A percentile compares a stretch with the other conserved stretches of the same genome.
These are phyloP conservation scores for Ctenicera cuprea DNA, from an alignment of 2,888 invertebrate genomes.

Conservation along the genomic window DNA sequence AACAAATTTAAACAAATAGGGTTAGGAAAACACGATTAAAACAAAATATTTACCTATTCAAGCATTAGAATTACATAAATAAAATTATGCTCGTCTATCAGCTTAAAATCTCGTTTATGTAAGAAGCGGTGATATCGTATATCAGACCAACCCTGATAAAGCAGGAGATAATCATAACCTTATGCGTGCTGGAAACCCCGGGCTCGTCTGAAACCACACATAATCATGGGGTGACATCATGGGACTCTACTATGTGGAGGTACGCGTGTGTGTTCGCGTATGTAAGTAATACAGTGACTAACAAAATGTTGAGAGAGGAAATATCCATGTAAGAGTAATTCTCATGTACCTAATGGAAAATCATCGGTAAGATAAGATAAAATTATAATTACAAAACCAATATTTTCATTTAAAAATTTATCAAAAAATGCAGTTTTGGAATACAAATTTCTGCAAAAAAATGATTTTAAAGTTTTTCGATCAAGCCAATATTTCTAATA, in stretches of 20 bases:
- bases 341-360: too few relatives aligned
- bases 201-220: slow-evolving; percentile 55
- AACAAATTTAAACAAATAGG: too few relatives aligned
- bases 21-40: slow-evolving; percentile 19
- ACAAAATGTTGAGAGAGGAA: slow-evolving; percentile 11
- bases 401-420: too few relatives aligned
- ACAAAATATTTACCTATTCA: slow-evolving; percentile 20
- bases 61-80: slow-evolving; percentile 1
- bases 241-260: slow-evolving; percentile 50
- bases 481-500: too few relatives aligned
- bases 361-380: too few relatives aligned
- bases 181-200: slow-evolving; percentile 49
- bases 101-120: slow-evolving; percentile 11
- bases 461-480: too few relatives aligned
- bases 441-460: too few relatives aligned
- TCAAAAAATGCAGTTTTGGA: too few relatives aligned
- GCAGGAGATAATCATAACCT: slow-evolving; percentile 56
- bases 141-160: slow-evolving; percentile 55
- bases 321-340: neutral
- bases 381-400: too few relatives aligned
- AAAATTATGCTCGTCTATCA: slow-evolving; percentile 13
- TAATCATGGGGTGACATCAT: slow-evolving; percentile 59
- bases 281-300: slow-evolving; percentile 20
- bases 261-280: slow-evolving; percentile 54
- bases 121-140: slow-evolving; percentile 45